Conservation (phyloP, 2,113 vertebrate genomes). For the Oncorhynchus clarkii region DNA sequence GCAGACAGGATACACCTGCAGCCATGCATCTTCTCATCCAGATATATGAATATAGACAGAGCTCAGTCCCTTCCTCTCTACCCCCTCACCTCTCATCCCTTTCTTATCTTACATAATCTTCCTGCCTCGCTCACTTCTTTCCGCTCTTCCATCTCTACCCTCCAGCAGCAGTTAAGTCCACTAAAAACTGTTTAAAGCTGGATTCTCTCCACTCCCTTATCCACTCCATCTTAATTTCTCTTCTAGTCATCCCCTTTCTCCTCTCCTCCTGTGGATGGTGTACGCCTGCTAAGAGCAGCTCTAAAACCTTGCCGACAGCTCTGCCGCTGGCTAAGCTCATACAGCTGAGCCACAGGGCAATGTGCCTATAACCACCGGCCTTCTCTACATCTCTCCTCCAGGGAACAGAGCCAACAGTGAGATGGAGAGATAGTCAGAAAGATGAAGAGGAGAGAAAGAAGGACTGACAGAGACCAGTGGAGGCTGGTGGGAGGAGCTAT, state of each 20-base stretch:
- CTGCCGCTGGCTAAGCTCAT: constrained; percentile 40
- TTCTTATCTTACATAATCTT: no score
- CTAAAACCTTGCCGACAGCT: constrained; percentile 29
- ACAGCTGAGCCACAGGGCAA: constrained; percentile 27
- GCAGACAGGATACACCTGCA: no score
- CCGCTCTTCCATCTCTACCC: not conserved
- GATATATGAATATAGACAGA: no score
- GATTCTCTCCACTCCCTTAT: not conserved
- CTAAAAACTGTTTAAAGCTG: no score
- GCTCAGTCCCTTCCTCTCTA: no score
- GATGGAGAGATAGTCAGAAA: constrained; percentile 9
- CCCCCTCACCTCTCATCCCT: no score
- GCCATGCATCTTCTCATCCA: no score
- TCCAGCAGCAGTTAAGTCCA: no score
- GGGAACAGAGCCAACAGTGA: not conserved
- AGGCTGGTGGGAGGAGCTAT: no score
- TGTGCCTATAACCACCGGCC: not conserved
- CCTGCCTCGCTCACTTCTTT: not conserved
- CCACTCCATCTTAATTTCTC: not conserved
- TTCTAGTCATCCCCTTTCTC: not conserved
- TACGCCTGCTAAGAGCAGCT: constrained; percentile 15
- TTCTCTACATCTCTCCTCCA: no score
- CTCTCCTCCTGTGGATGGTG: not conserved
- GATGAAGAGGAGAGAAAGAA: not conserved
- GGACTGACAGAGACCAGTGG: not conserved